A percentile compares a stretch with the other conserved stretches of the same genome.
Conservation (phyloP, 2,888 invertebrate genomes). For the Lottia scabra region DNA sequence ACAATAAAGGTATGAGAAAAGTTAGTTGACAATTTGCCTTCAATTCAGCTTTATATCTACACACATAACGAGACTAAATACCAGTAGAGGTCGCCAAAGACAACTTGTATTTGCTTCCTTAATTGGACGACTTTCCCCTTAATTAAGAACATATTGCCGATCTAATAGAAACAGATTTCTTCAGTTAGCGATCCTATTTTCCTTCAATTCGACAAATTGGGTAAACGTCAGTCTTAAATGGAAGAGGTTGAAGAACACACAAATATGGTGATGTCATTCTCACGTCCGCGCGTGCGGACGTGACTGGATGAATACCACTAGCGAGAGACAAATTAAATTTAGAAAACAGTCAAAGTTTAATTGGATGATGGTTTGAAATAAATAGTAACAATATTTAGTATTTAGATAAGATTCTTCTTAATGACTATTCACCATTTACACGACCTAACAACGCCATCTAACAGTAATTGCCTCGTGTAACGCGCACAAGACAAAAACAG, state of each 20-base stretch:
- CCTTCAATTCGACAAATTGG: not conserved
- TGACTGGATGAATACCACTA: slow-evolving; percentile 14
- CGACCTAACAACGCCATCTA: slow-evolving; percentile 1
- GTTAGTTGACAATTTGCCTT: slow-evolving; percentile 1
- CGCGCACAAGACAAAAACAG: not conserved
- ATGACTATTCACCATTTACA: not conserved
- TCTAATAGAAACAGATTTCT: slow-evolving; percentile 14
- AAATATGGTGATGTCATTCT: slow-evolving; percentile 17
- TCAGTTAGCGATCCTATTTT: slow-evolving; percentile 1
- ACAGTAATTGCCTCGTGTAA: slow-evolving; percentile 3
- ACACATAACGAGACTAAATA: not conserved
- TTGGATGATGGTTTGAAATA: slow-evolving; percentile 21
- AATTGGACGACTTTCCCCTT: slow-evolving; percentile 19
- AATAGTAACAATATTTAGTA: slow-evolving; percentile 3
- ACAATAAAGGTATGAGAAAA: not conserved
- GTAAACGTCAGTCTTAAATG: slow-evolving; percentile 14
- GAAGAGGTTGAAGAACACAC: slow-evolving; percentile 8
- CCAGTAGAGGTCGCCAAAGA: slow-evolving; percentile 1
- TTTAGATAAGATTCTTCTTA: not conserved
- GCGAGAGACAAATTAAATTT: slow-evolving; percentile 21
- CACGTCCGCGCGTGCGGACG: slow-evolving; percentile 20
- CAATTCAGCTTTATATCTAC: slow-evolving; percentile 4
- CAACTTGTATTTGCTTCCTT: slow-evolving; percentile 11
- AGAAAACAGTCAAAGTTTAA: slow-evolving; percentile 18
- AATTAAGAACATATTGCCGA: slow-evolving; percentile 15